Evolutionary conservation across 1,140 invertebrate species (phyloP).

Genomic region (Drosophila leontia): DNA sequence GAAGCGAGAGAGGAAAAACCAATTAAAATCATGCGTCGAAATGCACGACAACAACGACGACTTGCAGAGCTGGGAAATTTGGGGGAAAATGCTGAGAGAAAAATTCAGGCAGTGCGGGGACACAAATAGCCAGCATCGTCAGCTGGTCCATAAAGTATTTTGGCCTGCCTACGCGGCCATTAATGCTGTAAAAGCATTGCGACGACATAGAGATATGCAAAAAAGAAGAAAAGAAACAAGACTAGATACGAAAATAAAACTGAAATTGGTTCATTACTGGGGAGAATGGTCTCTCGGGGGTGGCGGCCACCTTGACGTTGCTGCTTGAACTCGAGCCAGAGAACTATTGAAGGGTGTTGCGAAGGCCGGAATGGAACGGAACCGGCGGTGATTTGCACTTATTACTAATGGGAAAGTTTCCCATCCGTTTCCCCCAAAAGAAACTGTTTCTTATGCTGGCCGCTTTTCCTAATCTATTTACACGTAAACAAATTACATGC

Average conservation of each 20-base stretch:
- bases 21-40: slow-evolving; percentile 77
- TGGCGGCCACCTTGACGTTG: slow-evolving; percentile 76
- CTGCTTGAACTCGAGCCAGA: slow-evolving; percentile 77
- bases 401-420: slow-evolving; percentile 37
- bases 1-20: slow-evolving; percentile 51
- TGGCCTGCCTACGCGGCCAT: slow-evolving; percentile 50
- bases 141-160: slow-evolving; percentile 72
- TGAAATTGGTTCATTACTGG: slow-evolving; percentile 80
- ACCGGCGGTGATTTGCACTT: slow-evolving; percentile 45
- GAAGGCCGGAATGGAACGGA: slow-evolving; percentile 47
- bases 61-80: slow-evolving; percentile 1
- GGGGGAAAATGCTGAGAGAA: background rate
- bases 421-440: slow-evolving; percentile 14
- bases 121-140: slow-evolving; percentile 50
- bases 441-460: slow-evolving; percentile 26
- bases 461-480: slow-evolving; percentile 15
- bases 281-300: slow-evolving; percentile 18
- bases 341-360: slow-evolving; percentile 75
- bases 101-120: slow-evolving; percentile 17
- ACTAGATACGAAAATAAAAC: slow-evolving; percentile 68
- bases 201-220: slow-evolving; percentile 50
- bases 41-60: slow-evolving; percentile 45
- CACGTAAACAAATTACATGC: slow-evolving; percentile 27
- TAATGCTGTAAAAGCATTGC: slow-evolving; percentile 64
- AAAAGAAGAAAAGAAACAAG: slow-evolving; percentile 50